Percentiles rank a stretch among this genome's conserved stretches.
Conservation (phyloP, 2,113 vertebrate species). For the Ceuthmochares aereus region DNA sequence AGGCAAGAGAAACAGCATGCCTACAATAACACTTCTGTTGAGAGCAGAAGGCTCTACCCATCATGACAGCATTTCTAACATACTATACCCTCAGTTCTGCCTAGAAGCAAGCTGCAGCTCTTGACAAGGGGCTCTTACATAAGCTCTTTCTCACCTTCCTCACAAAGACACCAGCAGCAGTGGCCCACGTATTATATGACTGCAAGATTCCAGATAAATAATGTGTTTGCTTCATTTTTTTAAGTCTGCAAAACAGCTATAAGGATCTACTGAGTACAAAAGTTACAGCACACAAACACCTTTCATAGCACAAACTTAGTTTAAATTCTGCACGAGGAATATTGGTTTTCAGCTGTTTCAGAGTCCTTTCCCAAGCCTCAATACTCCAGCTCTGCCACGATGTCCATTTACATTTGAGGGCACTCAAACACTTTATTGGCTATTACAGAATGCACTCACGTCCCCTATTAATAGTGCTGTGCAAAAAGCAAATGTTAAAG, state of each 20-base stretch:
- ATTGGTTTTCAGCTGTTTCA: background rate
- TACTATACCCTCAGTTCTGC: background rate
- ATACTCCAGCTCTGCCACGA: background rate
- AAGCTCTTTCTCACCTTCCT: constrained; percentile 24
- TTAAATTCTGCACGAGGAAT: background rate
- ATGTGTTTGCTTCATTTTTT: background rate
- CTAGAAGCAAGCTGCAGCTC: background rate
- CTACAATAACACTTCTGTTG: constrained; percentile 11
- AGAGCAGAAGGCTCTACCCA: constrained; percentile 25
- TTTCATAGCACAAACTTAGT: background rate
- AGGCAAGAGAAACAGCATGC: constrained; percentile 18
- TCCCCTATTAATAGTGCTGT: background rate
- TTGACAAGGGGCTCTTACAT: background rate
- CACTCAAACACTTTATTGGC: background rate
- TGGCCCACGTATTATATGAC: background rate
- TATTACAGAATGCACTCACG: background rate
- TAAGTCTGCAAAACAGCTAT: background rate
- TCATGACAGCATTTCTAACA: background rate
- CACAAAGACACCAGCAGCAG: background rate
- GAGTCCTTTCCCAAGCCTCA: background rate
- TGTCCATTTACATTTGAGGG: background rate
- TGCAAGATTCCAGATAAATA: background rate
- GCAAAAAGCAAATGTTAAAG: background rate
- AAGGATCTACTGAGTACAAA: background rate
- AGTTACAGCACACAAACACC: background rate